Base-by-base conservation (phyloP, 92 coral and sea anemone species). In the Parazoanthus darwini region DNA sequence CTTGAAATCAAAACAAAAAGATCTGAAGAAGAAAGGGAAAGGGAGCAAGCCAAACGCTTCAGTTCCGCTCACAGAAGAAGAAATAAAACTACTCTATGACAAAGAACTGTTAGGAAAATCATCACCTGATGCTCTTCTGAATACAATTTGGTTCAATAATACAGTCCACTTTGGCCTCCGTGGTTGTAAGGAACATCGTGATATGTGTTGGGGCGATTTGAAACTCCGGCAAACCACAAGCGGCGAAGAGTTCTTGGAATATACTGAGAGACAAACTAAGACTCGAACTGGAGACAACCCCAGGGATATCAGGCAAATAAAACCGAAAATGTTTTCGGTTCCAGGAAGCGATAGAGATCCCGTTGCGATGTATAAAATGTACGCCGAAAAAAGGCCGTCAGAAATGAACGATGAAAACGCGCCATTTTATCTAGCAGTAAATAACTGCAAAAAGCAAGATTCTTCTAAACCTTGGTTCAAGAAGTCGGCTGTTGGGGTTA, bases 361-460 rank as follows among this genome's bases (percentile, higher is more conserved):
- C 18, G 92, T 89, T 56, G 92, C 90, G 48, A 81, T 73, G 66
- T 90, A 94, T 87, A 94, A 94, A 91, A 56, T 87, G 25, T 87
- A 59, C 75, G 91, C 95, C 20, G 74, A 88, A 71, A 94, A 90
- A 91, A 83, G 91, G 35, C 90, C 93, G 26, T 5, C 80, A 77
- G 88, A 94, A 80, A 94, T 88, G 91, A 94, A 91, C 80, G 83
- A 46, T 71, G 74, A 81, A 58, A 85, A 88, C 78, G 89, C 91
- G 35, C 97, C 91, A 68, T 90, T 94, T 91, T 92, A 92, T 65
- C 88, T 92, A 3, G 94, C 93, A 20, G 89, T 89, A 83, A 94
- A 90, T 76, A 88, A 89, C 76, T 74, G 88, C 63, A 87, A 25
- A 67, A 90, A 78, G 77, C 81, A 42, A 83, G 89, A 78, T 33